These are phyloP conservation scores for Drosophila anceps DNA, from an alignment of 2,888 invertebrate genomes.

Conservation along the genomic window DNA sequence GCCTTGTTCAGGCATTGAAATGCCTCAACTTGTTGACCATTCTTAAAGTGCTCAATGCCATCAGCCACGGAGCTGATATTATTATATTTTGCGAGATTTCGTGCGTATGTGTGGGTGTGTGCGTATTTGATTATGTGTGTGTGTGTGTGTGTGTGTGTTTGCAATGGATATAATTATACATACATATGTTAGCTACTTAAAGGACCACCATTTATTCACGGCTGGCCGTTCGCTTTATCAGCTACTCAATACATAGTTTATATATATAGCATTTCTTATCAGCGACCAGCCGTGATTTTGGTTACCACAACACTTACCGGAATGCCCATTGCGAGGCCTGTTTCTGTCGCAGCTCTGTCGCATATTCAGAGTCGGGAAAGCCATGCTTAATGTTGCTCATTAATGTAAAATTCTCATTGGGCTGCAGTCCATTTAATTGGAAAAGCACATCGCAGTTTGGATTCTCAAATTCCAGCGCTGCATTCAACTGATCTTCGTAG, in stretches of 20 bases:
- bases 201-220: constrained; percentile 13
- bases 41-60: constrained; percentile 97
- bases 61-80: constrained; percentile 91
- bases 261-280: constrained; percentile 16
- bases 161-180: constrained; percentile 42
- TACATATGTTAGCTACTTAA: constrained; percentile 14
- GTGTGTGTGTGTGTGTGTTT: constrained; percentile 16
- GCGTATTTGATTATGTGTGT: not conserved
- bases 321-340: constrained; percentile 98
- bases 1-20: constrained; percentile 98
- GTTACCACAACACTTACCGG: constrained; percentile 85
- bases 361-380: constrained; percentile 93
- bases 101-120: constrained; percentile 8
- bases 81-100: too few relatives aligned
- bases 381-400: constrained; percentile 87
- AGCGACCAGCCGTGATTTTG: constrained; percentile 30
- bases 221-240: constrained; percentile 26
- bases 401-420: constrained; percentile 80
- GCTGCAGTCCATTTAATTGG: constrained; percentile 88
- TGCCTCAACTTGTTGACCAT: constrained; percentile 96
- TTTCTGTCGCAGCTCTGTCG: constrained; percentile 93
- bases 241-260: not conserved
- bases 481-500: constrained; percentile 93
- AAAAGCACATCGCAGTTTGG: constrained; percentile 94
- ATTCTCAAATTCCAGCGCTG: constrained; percentile 94